These are phyloP conservation scores for Hirtodrosophila confusa DNA, from an alignment of 2,888 invertebrate species.

Conservation along the genomic window DNA sequence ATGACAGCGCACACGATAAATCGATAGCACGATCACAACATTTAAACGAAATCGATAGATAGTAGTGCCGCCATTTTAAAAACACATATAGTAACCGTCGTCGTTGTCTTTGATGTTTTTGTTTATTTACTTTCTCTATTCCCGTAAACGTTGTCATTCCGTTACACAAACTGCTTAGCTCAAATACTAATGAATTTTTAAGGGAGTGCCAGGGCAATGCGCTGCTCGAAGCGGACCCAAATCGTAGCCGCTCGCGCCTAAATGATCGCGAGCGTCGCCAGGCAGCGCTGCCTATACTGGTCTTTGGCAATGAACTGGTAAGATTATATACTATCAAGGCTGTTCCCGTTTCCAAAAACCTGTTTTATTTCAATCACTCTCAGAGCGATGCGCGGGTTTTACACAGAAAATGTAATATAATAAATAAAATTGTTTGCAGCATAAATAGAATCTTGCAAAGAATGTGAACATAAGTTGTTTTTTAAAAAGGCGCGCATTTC, in stretches of 20 bases:
- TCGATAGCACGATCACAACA: constrained; percentile 15
- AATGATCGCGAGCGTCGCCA: constrained; percentile 93
- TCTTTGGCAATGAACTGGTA: constrained; percentile 95
- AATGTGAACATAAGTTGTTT: too few species aligned
- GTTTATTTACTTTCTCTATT: constrained; percentile 55
- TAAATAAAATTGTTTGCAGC: too few species aligned
- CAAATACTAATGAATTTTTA: constrained; percentile 92
- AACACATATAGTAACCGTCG: constrained; percentile 40
- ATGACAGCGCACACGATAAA: constrained; percentile 20
- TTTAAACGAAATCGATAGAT: constrained; percentile 24
- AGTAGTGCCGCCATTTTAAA: constrained; percentile 23
- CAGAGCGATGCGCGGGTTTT: too few species aligned
- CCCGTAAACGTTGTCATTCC: constrained; percentile 71
- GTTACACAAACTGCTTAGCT: constrained; percentile 85
- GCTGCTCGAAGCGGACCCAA: constrained; percentile 84
- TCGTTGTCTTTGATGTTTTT: constrained; percentile 53
- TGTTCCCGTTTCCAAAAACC: too few species aligned
- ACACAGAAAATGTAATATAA: too few species aligned
- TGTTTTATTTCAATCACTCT: too few species aligned
- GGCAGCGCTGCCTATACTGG: constrained; percentile 94
- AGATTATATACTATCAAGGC: constrained; percentile 26
- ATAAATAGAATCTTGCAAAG: too few species aligned
- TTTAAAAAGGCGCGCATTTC: too few species aligned
- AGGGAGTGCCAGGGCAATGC: constrained; percentile 87
- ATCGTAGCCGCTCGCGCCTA: constrained; percentile 85